Evolutionary conservation across 2,797 vertebrate species (phyloP), one percentile per base, ranked within the genome.

Genomic region (Sandelia bainsii): DNA sequence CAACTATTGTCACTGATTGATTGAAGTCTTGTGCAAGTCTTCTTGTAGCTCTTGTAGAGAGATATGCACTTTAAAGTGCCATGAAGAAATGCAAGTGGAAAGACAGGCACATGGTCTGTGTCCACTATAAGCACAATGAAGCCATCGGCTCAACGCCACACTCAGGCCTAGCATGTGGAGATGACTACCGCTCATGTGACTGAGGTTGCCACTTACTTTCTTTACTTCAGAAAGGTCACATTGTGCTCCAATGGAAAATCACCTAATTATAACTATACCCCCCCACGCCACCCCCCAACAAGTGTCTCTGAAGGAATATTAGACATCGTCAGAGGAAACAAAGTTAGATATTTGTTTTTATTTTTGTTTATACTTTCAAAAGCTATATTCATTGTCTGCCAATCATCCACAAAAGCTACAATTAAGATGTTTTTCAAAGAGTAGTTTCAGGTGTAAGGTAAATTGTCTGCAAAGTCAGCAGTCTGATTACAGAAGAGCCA

Each of bases 181-280:
- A 72, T 82, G 82, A 80, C 79, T 86, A 82, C 79, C 40, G 57
- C 89, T 90, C 91, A 89, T 91, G 86, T 89, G 90, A 89, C 90
- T 57, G 70, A 86, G 79, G 87, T 83, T 86, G 83, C 79, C 81
- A 71, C 82, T 87, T 90, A 88, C 87, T 92, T 92, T 88, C 86
- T 89, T 88, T 92, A 91, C 92, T 83, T 78, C 81, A 90, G 85
- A 93, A 94, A 95, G 94, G 93, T 94, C 93, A 93, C 81, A 83
- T 82, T 85, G 84, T 91, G 80, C 82, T 81, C 89, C 87, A 82
- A 75, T 91, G 90, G 87, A 91, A 93, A 86, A 92, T 85, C 88
- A 27, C 85, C 89, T 92, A 92, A 94, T 92, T 92, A 92, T 92
- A 93, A 93, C 92, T 93, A 86, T 80, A 81, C 81, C 85, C 87